Percentiles rank a stretch among this genome's conserved stretches.
Conservation (phyloP, 2,797 vertebrate genomes). For the Chiloscyllium punctatum region DNA sequence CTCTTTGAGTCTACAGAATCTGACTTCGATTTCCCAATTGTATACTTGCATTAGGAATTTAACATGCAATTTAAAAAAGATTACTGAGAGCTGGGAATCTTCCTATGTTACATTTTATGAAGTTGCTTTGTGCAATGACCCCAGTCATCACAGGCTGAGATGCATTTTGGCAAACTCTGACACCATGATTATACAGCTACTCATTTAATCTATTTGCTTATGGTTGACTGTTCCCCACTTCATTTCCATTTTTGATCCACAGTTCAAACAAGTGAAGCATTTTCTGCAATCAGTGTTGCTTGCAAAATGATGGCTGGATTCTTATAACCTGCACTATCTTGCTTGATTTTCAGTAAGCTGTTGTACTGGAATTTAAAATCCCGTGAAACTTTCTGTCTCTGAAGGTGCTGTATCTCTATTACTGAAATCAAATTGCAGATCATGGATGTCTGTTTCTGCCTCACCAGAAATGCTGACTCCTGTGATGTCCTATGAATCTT, state of each 20-base stretch:
- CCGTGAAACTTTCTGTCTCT: background rate
- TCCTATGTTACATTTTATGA: background rate
- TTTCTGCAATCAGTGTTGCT: background rate
- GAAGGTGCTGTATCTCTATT: background rate
- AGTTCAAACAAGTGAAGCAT: background rate
- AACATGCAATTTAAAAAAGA: background rate
- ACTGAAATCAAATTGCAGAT: background rate
- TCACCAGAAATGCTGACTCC: background rate
- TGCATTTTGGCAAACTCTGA: background rate
- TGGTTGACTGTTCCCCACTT: background rate
- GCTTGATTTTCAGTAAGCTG: background rate
- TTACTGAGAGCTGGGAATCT: background rate
- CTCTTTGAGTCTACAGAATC: background rate
- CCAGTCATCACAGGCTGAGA: background rate
- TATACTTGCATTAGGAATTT: background rate
- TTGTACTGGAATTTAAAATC: background rate
- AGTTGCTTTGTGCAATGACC: background rate
- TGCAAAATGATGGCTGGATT: background rate
- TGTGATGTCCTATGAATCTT: background rate
- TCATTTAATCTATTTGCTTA: background rate
- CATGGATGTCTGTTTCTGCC: background rate
- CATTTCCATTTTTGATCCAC: background rate
- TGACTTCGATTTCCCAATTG: background rate
- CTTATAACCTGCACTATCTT: background rate
- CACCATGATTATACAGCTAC: background rate